Evolutionary conservation across 2,113 vertebrate species (phyloP), one percentile per base, ranked within the genome.

Genomic region (Zosterops hypoxanthus): DNA sequence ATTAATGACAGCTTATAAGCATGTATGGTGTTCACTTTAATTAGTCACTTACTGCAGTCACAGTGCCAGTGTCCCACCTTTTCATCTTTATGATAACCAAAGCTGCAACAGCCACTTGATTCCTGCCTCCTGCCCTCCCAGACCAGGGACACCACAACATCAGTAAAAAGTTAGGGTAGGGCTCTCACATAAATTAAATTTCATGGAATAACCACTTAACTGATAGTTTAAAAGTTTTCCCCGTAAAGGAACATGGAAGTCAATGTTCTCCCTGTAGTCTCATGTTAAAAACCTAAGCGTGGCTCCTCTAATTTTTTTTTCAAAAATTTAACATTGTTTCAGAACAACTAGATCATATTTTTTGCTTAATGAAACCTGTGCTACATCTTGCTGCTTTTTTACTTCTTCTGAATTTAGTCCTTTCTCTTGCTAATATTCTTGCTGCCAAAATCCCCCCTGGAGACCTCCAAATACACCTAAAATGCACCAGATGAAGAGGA

Each of bases 1-100:
- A 46, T 87, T 94, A 86, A 87, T 90, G 90, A 96, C n/a, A 82
- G 84, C 82, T 84, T 79, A 36, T 21, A 28, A 86, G 34, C 61
- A 56, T 34, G 26, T 91, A 59, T 79, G 75, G 25, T 87, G 81
- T 72, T 91, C 65, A 56, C 79, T 77, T 68, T 92, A 92, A 91
- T 94, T 76, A 92, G 60, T 92, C 59, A 77, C 59, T 90, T 80
- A 42, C 63, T 61, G 25, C 75, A 91, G 42, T 42, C 52, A 15
- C 52, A 15, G 52, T 84, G 69, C 68, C 57, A 66, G 69, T 55
- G 61, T 84, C 70, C 87, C 79, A 86, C 82, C 61, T 94, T 82
- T 71, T 79, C 64, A 75, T 81, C 86, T 83, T 66, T 33, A 25
- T 68, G 68, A 34, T 91, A 83, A 86, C 64, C 22, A 63, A 56